phyloP scores from a whole-genome alignment of 2,797 vertebrate species.

The Myripristis murdjan region DNA sequence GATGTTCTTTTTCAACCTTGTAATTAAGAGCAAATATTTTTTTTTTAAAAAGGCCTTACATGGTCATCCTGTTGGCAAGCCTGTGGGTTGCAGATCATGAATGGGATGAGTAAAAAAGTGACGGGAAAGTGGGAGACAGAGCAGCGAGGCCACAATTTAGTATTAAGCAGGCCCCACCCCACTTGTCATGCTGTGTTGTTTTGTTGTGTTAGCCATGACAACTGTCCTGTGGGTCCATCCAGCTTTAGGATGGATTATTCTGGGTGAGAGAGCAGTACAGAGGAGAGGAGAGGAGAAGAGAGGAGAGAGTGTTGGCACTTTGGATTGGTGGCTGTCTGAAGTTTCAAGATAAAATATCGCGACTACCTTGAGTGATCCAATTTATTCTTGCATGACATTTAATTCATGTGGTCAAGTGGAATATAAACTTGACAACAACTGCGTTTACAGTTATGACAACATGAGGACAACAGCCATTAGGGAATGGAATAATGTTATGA shows the following conservation, averaged over 20 bases:
- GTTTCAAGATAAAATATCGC: conserved; percentile 25
- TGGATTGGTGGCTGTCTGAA: neutral
- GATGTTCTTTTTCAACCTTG: conserved; percentile 76
- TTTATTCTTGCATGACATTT: conserved; percentile 31
- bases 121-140: conserved; percentile 29
- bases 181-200: conserved; percentile 78
- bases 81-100: conserved; percentile 65
- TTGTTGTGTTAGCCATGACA: conserved; percentile 86
- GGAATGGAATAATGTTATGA: conserved; percentile 53
- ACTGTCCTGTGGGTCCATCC: conserved; percentile 71
- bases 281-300: conserved; percentile 44
- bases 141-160: conserved; percentile 57
- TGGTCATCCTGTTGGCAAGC: conserved; percentile 55
- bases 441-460: conserved; percentile 58
- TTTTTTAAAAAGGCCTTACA: conserved; percentile 51
- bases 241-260: conserved; percentile 74
- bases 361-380: conserved; percentile 21
- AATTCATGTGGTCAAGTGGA: conserved; percentile 28
- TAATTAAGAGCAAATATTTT: conserved; percentile 77
- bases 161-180: conserved; percentile 67
- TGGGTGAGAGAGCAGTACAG: conserved; percentile 17
- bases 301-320: conserved; percentile 6
- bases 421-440: conserved; percentile 54
- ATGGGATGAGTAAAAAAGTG: conserved; percentile 66
- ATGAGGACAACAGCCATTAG: conserved; percentile 54